These are phyloP conservation scores for Pegea sp. DNA, from an alignment of 23 tunicate genomes.

Conservation along the genomic window DNA sequence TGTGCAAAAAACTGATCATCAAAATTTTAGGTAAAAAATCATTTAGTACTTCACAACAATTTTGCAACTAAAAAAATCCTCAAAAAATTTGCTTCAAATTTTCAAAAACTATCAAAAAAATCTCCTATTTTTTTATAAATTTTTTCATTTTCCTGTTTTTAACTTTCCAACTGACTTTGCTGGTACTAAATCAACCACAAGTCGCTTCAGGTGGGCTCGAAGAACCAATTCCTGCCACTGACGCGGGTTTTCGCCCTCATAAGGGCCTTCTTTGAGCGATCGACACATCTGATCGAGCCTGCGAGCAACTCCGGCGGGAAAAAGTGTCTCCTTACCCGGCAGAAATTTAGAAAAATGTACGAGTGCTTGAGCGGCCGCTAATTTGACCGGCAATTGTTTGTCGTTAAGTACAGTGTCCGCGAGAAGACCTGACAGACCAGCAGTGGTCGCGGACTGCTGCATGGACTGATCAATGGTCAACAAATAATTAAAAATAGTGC, in stretches of 20 bases:
- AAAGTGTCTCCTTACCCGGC: not conserved
- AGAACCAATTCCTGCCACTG: not conserved
- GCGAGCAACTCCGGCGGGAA: not conserved
- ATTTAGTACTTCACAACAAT: too few species aligned
- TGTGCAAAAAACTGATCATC: too few species aligned
- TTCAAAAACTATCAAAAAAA: too few species aligned
- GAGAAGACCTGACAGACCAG: not conserved
- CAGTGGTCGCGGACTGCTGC: not conserved
- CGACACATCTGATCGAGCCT: not conserved
- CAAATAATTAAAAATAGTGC: too few species aligned
- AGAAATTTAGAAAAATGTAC: not conserved
- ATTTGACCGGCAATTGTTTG: not conserved
- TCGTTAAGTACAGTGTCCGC: not conserved
- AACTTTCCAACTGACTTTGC: too few species aligned
- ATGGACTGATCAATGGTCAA: not conserved
- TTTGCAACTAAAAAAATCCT: too few species aligned
- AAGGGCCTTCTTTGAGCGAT: not conserved
- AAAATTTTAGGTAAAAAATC: too few species aligned
- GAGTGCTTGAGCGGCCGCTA: slow-evolving; percentile 1
- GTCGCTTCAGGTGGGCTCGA: slow-evolving; percentile 1
- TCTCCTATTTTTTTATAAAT: too few species aligned
- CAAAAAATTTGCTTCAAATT: too few species aligned
- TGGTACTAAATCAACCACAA: too few species aligned
- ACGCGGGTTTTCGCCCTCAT: not conserved
- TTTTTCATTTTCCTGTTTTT: too few species aligned